Conservation (phyloP, 2,888 invertebrate genomes). For the Linhomoeus sp. region DNA sequence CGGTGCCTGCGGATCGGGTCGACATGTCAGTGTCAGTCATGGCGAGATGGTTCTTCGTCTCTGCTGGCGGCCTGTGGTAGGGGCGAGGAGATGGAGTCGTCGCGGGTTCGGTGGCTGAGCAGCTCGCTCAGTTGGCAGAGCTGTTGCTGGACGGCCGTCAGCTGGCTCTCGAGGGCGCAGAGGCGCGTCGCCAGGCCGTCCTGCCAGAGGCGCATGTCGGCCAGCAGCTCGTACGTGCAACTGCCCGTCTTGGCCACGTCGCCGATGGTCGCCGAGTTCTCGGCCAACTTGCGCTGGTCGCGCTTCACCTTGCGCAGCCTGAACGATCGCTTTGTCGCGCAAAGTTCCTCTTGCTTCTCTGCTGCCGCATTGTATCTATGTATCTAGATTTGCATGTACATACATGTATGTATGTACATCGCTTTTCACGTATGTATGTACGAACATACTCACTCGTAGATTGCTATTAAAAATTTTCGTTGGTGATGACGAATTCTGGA, state of each 20-base stretch:
- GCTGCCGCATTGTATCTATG: not conserved
- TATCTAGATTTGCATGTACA: not conserved
- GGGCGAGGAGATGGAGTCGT: too few species aligned
- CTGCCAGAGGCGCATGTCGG: slow-evolving; percentile 85
- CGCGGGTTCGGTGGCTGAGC: too few species aligned
- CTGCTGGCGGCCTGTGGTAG: too few species aligned
- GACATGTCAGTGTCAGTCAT: too few species aligned
- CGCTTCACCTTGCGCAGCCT: slow-evolving; percentile 97
- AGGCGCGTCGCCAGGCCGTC: slow-evolving; percentile 79
- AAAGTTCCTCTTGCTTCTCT: too few species aligned
- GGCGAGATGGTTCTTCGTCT: too few species aligned
- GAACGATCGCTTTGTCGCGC: slow-evolving; percentile 6
- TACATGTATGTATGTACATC: not conserved
- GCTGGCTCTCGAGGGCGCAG: slow-evolving; percentile 51
- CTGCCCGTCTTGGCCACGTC: slow-evolving; percentile 99
- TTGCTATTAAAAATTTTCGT: slow-evolving; percentile 94
- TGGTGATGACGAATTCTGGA: slow-evolving; percentile 92
- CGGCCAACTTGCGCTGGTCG: slow-evolving; percentile 97
- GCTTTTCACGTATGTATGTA: not conserved
- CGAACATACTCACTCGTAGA: slow-evolving; percentile 67
- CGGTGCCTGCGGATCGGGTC: too few species aligned
- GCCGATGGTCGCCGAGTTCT: slow-evolving; percentile 93
- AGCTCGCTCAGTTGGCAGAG: too few species aligned
- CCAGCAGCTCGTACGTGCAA: slow-evolving; percentile 90
- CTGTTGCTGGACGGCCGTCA: slow-evolving; percentile 9